These are phyloP conservation scores for Drosophila neutralis DNA, from an alignment of 2,888 invertebrate species.

Conservation along the genomic window DNA sequence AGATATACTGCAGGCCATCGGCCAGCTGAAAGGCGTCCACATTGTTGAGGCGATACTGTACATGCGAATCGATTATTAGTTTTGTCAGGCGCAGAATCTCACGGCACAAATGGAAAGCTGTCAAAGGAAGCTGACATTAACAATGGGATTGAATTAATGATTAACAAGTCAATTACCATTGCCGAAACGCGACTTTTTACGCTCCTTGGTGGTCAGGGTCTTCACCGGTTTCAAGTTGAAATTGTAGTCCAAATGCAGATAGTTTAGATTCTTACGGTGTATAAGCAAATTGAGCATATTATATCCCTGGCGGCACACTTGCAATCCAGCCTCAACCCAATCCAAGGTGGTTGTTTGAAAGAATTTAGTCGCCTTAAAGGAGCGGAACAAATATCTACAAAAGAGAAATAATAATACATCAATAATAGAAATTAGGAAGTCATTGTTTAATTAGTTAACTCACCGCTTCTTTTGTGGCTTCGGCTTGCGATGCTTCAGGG, in stretches of 20 bases:
- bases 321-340: constrained; percentile 99
- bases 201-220: constrained; percentile 99
- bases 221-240: constrained; percentile 99
- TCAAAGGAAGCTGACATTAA: background rate
- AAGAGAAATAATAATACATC: background rate
- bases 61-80: constrained; percentile 99
- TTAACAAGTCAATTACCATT: constrained; percentile 88
- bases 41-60: constrained; percentile 99
- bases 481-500: constrained; percentile 97
- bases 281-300: constrained; percentile 99
- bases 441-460: constrained; percentile 5
- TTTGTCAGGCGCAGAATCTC: constrained; percentile 99
- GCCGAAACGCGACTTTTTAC: constrained; percentile 98
- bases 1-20: constrained; percentile 99
- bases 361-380: constrained; percentile 99
- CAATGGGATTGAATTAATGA: background rate
- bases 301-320: constrained; percentile 99
- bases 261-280: constrained; percentile 99
- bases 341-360: constrained; percentile 99
- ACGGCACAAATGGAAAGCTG: constrained; percentile 99
- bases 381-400: constrained; percentile 95
- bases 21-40: constrained; percentile 99
- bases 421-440: background rate
- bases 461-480: constrained; percentile 99
- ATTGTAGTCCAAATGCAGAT: constrained; percentile 99